These are phyloP conservation scores for Lontra canadensis DNA, from an alignment of 2,113 vertebrate species.

Conservation along the genomic window DNA sequence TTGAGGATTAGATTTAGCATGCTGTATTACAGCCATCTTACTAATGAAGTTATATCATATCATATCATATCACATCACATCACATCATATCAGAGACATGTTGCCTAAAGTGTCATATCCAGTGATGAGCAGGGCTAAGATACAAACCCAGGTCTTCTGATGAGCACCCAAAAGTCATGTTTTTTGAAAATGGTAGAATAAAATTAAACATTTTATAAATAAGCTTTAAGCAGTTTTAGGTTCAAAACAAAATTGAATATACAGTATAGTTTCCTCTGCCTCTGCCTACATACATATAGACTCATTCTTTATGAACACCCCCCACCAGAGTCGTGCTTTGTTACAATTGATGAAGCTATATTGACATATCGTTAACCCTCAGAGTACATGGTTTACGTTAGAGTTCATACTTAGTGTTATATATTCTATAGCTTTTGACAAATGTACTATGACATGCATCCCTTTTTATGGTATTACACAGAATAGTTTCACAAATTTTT, in stretches of 20 bases:
- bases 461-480: background rate
- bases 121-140: background rate
- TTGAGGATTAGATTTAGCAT: background rate
- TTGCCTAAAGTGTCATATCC: background rate
- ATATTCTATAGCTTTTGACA: background rate
- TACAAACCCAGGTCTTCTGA: background rate
- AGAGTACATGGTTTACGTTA: background rate
- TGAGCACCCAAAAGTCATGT: background rate
- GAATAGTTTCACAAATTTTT: background rate
- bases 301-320: background rate
- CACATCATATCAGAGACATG: background rate
- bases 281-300: background rate
- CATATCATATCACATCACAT: background rate
- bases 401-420: background rate
- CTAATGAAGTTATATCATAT: background rate
- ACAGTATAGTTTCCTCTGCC: background rate
- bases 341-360: background rate
- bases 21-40: background rate
- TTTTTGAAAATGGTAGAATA: background rate
- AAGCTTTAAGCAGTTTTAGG: background rate
- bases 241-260: background rate
- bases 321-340: background rate
- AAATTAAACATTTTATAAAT: background rate
- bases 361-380: background rate
- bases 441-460: background rate